Conservation (phyloP, 1,140 invertebrate species). For the Ylistrum balloti region DNA sequence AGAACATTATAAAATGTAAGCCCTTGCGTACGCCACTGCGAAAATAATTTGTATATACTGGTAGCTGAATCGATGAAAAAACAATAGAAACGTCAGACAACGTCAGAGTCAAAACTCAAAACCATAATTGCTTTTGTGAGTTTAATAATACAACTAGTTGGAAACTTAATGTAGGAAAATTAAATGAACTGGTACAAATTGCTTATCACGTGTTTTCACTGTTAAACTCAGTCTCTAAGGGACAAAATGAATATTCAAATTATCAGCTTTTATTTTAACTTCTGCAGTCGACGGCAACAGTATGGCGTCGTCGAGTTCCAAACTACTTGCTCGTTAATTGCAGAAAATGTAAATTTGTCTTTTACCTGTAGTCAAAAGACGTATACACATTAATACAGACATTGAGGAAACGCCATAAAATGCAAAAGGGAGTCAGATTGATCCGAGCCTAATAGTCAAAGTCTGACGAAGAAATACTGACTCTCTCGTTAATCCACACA, state of each 20-base stretch:
- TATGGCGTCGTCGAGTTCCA: background rate
- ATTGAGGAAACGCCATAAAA: conserved; percentile 14
- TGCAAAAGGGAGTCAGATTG: conserved; percentile 24
- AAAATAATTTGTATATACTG: background rate
- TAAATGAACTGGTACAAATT: conserved; percentile 40
- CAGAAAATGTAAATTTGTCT: conserved; percentile 39
- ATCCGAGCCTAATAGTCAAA: background rate
- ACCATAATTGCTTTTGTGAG: conserved; percentile 32
- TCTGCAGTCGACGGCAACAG: conserved; percentile 23
- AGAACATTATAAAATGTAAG: background rate
- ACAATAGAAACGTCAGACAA: conserved; percentile 14
- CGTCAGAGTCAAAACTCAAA: conserved; percentile 38
- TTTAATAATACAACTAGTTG: conserved; percentile 40
- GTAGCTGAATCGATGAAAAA: background rate
- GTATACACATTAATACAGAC: conserved; percentile 38
- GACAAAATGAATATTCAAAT: conserved; percentile 11
- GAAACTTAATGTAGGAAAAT: conserved; percentile 35
- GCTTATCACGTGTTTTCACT: conserved; percentile 33
- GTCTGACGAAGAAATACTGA: conserved; percentile 32
- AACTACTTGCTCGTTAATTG: conserved; percentile 25
- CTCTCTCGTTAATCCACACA: background rate
- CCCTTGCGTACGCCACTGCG: background rate
- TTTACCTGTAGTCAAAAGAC: conserved; percentile 2
- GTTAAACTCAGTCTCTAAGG: conserved; percentile 4
- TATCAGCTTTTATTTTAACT: conserved; percentile 40